These are phyloP conservation scores for Struthidea cinerea DNA, from an alignment of 2,113 vertebrate species.

Conservation along the genomic window DNA sequence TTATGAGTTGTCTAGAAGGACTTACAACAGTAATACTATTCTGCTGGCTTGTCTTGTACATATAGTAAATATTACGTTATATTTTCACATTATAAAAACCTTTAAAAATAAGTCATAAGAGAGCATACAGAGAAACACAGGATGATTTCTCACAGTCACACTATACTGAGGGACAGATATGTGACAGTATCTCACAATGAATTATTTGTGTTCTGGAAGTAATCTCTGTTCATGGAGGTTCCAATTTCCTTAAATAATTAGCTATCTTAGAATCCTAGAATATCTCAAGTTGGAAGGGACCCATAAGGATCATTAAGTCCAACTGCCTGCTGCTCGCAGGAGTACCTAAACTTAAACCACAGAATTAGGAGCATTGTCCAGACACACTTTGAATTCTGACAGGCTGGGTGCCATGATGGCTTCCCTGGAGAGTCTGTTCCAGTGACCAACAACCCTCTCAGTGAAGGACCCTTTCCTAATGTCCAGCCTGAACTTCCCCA, in stretches of 20 bases:
- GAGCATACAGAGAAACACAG: background rate
- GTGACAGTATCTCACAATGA: background rate
- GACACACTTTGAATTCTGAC: background rate
- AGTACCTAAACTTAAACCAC: background rate
- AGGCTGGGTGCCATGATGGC: rapidly evolving
- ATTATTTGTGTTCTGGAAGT: background rate
- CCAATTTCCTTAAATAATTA: background rate
- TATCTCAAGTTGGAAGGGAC: background rate
- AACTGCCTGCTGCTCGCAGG: background rate
- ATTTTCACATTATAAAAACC: background rate
- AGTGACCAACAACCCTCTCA: background rate
- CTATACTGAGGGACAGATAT: background rate
- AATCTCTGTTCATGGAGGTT: background rate
- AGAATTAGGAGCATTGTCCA: background rate
- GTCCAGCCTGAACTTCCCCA: background rate
- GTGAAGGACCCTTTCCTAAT: background rate
- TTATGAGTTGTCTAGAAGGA: background rate
- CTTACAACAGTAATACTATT: background rate
- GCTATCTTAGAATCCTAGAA: background rate
- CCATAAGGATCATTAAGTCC: background rate
- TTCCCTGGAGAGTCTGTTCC: background rate
- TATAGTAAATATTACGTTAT: background rate
- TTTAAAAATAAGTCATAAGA: background rate
- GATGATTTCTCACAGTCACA: background rate
- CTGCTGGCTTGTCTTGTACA: background rate